These are phyloP conservation scores for Apolygus lucorum DNA, from an alignment of 1,140 invertebrate genomes.

Conservation along the genomic window DNA sequence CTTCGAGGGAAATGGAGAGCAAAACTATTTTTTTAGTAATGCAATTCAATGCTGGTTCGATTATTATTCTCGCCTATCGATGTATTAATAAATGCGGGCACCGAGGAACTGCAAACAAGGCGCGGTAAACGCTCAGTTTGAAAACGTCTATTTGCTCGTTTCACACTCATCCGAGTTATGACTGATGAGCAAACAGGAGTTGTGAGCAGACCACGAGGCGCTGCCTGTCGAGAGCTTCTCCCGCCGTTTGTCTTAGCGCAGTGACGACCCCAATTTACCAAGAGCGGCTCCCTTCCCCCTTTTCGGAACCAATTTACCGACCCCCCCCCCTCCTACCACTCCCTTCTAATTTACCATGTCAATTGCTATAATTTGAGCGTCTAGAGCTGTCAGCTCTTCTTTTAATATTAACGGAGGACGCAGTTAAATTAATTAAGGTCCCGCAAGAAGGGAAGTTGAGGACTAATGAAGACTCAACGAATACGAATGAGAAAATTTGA, in stretches of 20 bases:
- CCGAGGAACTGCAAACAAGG: no score
- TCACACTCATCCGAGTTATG: no score
- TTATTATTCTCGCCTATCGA: no score
- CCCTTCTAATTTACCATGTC: conserved; percentile 15
- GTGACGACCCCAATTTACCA: background rate
- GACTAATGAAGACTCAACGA: no score
- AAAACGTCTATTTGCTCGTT: no score
- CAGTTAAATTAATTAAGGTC: conserved; percentile 13
- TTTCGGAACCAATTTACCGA: conserved; percentile 5
- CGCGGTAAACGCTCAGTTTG: no score
- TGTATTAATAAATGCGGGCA: no score
- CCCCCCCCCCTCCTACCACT: background rate
- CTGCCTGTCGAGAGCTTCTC: background rate
- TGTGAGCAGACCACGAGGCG: background rate
- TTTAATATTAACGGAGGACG: conserved; percentile 13
- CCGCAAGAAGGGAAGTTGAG: background rate
- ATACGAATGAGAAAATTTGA: no score
- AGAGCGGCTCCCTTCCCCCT: background rate
- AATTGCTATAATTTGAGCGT: conserved; percentile 16
- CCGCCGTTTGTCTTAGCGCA: background rate
- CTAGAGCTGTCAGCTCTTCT: conserved; percentile 10
- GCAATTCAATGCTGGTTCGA: no score
- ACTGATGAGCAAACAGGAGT: no score
- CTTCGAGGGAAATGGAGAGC: no score
- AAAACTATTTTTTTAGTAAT: no score